These are phyloP conservation scores for Buteo buteo DNA, from an alignment of 2,113 vertebrate species.

Conservation along the genomic window DNA sequence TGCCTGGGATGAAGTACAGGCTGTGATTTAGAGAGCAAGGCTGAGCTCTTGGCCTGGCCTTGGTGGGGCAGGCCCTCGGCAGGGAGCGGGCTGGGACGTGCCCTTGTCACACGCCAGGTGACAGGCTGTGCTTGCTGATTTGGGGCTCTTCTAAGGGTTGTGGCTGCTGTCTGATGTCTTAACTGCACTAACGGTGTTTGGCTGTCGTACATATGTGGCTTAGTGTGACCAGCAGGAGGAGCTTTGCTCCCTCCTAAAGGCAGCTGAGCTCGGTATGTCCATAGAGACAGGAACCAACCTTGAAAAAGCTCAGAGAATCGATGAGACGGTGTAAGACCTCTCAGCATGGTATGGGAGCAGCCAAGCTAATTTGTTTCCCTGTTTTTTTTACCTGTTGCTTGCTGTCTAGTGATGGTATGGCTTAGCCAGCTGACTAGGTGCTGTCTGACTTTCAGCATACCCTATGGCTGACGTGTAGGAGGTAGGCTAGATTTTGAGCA, in stretches of 20 bases:
- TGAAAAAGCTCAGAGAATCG: not conserved
- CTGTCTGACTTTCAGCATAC: not conserved
- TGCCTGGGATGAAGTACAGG: fast-evolving
- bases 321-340: not conserved
- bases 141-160: no score
- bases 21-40: not conserved
- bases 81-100: not conserved
- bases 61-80: not conserved
- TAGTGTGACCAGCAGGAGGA: not conserved
- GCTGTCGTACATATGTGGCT: fast-evolving
- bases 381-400: not conserved
- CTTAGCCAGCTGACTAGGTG: not conserved
- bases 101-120: not conserved
- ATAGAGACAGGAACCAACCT: fast-evolving
- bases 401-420: fast-evolving
- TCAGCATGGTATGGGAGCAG: not conserved
- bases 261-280: fast-evolving
- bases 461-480: not conserved
- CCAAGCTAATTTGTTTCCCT: not conserved
- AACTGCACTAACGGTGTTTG: fast-evolving
- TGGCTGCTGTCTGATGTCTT: no score
- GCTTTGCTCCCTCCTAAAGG: not conserved
- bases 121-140: not conserved
- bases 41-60: not conserved
- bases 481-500: not conserved